Conservation (phyloP, 2,113 vertebrate genomes). For the Anhinga anhinga region DNA sequence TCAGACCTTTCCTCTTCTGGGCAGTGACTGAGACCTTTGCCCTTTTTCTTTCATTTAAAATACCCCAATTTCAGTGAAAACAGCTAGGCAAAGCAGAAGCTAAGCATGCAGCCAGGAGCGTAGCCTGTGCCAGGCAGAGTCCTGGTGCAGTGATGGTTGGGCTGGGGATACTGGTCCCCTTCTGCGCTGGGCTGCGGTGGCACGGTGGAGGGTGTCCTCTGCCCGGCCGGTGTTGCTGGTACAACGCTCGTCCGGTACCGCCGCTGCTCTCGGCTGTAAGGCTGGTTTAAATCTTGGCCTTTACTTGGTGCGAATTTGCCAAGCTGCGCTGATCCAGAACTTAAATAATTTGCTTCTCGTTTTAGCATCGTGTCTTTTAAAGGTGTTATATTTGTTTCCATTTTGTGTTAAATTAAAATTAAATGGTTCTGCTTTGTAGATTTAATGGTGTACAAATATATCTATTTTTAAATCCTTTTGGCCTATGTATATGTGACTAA, state of each 20-base stretch:
- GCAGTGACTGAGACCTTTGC: background rate
- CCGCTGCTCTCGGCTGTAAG: background rate
- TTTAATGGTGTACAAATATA: conserved; percentile 43
- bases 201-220: background rate
- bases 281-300: background rate
- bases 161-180: rapidly evolving
- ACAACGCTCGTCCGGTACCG: background rate
- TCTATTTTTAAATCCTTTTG: conserved; percentile 26
- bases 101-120: background rate
- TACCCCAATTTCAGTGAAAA: background rate
- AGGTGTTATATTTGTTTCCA: conserved; percentile 46
- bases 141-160: no score
- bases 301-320: background rate
- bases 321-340: background rate
- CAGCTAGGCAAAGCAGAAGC: background rate
- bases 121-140: background rate
- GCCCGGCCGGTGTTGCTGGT: rapidly evolving
- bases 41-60: background rate
- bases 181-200: background rate
- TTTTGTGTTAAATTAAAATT: conserved; percentile 27
- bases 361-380: conserved; percentile 19
- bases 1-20: background rate
- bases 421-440: conserved; percentile 3
- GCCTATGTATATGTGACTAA: background rate
- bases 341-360: conserved; percentile 40